These are phyloP conservation scores for Trematomus loennbergii DNA, from an alignment of 2,113 vertebrate species.

Conservation along the genomic window DNA sequence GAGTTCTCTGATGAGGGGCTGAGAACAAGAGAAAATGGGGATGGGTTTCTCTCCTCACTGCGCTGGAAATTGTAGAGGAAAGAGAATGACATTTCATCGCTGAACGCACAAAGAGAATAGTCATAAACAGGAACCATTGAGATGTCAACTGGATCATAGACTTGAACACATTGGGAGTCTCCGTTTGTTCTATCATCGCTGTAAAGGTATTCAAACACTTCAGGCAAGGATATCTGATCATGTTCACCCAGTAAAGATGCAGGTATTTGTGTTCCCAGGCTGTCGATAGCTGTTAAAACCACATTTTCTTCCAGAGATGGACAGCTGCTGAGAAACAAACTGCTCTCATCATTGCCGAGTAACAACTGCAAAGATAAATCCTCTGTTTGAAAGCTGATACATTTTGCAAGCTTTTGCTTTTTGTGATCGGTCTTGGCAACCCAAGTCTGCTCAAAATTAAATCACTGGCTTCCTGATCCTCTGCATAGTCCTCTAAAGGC, in stretches of 20 bases:
- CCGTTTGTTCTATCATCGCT: slow-evolving; percentile 32
- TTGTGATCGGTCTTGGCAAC: slow-evolving; percentile 43
- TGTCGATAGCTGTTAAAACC: slow-evolving; percentile 27
- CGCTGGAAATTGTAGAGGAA: slow-evolving; percentile 22
- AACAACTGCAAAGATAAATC: slow-evolving; percentile 13
- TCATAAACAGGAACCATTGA: slow-evolving; percentile 86
- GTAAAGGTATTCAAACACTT: slow-evolving; percentile 63
- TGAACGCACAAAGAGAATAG: slow-evolving; percentile 81
- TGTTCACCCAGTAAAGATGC: slow-evolving; percentile 51
- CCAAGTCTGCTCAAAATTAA: slow-evolving; percentile 20
- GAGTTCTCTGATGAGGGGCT: slow-evolving; percentile 68
- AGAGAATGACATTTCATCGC: slow-evolving; percentile 50
- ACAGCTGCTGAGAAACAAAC: slow-evolving; percentile 23
- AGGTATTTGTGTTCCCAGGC: slow-evolving; percentile 11
- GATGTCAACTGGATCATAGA: slow-evolving; percentile 51
- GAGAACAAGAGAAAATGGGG: slow-evolving; percentile 80
- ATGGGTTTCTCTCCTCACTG: slow-evolving; percentile 56
- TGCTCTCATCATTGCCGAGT: slow-evolving; percentile 3
- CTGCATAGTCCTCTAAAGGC: slow-evolving; percentile 46
- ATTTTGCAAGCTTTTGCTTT: slow-evolving; percentile 70
- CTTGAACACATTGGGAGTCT: slow-evolving; percentile 12
- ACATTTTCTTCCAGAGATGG: slow-evolving; percentile 13
- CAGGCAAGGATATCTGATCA: slow-evolving; percentile 52
- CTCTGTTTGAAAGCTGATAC: slow-evolving; percentile 52
- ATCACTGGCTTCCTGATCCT: slow-evolving; percentile 25